Conservation (phyloP, 1,140 invertebrate species). For the Zaprionus nigranus region DNA sequence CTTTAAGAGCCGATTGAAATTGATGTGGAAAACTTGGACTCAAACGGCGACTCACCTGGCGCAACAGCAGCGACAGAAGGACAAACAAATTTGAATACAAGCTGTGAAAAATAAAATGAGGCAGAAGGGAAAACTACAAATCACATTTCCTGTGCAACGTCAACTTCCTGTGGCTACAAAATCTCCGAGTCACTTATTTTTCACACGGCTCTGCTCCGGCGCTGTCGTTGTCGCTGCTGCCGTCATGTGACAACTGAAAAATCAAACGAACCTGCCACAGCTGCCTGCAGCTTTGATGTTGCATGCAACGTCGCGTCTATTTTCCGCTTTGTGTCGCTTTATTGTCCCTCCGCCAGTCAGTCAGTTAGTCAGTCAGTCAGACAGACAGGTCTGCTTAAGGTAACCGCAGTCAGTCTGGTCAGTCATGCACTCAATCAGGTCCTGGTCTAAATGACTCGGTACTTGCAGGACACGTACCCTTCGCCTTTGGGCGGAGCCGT, state of each 20-base stretch:
- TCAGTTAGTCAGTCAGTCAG: slow-evolving; percentile 12
- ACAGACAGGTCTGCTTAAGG: slow-evolving; percentile 37
- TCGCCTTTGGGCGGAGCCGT: slow-evolving; percentile 29
- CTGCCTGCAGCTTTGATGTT: slow-evolving; percentile 66
- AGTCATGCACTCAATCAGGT: slow-evolving; percentile 79
- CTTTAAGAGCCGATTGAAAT: slow-evolving; percentile 60
- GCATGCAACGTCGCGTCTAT: slow-evolving; percentile 71
- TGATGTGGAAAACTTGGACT: slow-evolving; percentile 52
- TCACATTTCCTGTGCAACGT: slow-evolving; percentile 77
- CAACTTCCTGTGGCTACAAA: slow-evolving; percentile 72
- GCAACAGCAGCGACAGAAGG: slow-evolving; percentile 24
- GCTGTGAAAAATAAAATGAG: slow-evolving; percentile 40
- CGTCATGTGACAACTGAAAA: slow-evolving; percentile 58
- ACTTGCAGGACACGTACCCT: slow-evolving; percentile 36
- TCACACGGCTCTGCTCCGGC: slow-evolving; percentile 58
- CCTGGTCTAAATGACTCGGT: slow-evolving; percentile 37
- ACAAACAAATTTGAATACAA: slow-evolving; percentile 68
- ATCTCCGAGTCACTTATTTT: slow-evolving; percentile 73
- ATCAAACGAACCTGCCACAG: slow-evolving; percentile 64
- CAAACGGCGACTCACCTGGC: slow-evolving; percentile 59
- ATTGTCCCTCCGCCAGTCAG: slow-evolving; percentile 31
- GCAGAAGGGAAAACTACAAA: slow-evolving; percentile 66
- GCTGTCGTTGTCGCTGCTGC: slow-evolving; percentile 11
- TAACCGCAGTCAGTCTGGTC: slow-evolving; percentile 57
- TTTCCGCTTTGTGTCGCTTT: slow-evolving; percentile 77